Evolutionary conservation across 2,113 vertebrate genomes (phyloP).

Genomic region (Hypomesus transpacificus): DNA sequence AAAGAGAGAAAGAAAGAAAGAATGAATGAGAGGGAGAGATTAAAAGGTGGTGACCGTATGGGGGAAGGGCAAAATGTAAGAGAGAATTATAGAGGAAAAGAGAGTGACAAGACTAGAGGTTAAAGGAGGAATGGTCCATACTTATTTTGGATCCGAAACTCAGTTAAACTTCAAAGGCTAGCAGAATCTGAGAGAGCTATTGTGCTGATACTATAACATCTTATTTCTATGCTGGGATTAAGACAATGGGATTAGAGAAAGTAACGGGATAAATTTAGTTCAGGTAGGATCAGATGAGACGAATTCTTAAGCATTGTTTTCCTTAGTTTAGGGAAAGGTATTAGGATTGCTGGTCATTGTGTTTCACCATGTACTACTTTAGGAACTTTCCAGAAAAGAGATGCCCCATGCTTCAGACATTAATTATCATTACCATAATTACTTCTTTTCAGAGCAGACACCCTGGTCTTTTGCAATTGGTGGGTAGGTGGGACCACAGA

Average conservation of each 20-base stretch:
- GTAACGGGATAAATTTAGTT: conserved; percentile 61
- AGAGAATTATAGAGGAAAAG: neutral
- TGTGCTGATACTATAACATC: conserved; percentile 55
- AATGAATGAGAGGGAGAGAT: conserved; percentile 4
- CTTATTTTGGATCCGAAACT: conserved; percentile 15
- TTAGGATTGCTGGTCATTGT: conserved; percentile 16
- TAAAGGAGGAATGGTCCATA: neutral
- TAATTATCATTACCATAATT: conserved; percentile 59
- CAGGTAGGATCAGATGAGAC: conserved; percentile 49
- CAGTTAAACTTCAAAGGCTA: conserved; percentile 45
- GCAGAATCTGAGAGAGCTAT: conserved; percentile 46
- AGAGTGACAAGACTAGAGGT: conserved; percentile 8
- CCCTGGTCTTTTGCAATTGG: conserved; percentile 40
- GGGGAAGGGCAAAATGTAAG: conserved; percentile 29
- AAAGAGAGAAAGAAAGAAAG: conserved; percentile 4
- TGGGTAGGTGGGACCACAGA: neutral
- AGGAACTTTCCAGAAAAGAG: neutral
- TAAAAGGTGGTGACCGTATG: neutral
- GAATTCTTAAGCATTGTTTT: conserved; percentile 55
- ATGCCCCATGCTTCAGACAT: neutral
- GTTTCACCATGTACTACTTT: neutral
- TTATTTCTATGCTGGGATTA: conserved; percentile 56
- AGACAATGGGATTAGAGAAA: conserved; percentile 63
- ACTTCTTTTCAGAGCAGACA: conserved; percentile 51
- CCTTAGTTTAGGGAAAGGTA: conserved; percentile 26